Conservation (phyloP, 1,140 invertebrate species). For the Maniola jurtina region DNA sequence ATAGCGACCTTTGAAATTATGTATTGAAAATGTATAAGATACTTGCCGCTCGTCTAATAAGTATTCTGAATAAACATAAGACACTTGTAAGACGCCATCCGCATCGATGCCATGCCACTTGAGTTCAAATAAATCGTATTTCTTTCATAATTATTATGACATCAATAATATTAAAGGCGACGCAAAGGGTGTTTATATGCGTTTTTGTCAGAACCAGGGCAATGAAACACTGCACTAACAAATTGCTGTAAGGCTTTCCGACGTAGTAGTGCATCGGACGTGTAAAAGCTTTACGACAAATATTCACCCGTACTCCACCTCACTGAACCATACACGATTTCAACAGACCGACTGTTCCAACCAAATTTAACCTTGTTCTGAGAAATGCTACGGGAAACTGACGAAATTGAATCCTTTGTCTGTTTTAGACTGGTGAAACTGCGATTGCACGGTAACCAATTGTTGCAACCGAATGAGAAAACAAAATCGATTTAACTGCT, state of each 20-base stretch:
- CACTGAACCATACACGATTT: slow-evolving; percentile 10
- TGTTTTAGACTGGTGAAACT: slow-evolving; percentile 6
- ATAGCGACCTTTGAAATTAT: too few species aligned
- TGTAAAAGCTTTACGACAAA: slow-evolving; percentile 10
- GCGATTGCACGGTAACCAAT: slow-evolving; percentile 4
- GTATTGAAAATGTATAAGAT: too few species aligned
- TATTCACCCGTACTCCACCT: slow-evolving; percentile 3
- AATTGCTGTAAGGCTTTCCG: neutral
- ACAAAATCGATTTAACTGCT: neutral
- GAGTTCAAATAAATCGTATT: too few species aligned
- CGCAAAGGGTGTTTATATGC: too few species aligned
- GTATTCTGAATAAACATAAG: too few species aligned
- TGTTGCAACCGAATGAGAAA: slow-evolving; percentile 3
- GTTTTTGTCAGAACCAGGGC: neutral
- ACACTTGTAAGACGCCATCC: neutral
- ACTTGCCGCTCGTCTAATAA: too few species aligned
- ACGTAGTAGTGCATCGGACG: neutral
- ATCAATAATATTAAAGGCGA: neutral
- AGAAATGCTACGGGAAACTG: slow-evolving; percentile 11
- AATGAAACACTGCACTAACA: neutral
- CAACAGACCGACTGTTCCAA: slow-evolving; percentile 10
- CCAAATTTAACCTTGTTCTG: slow-evolving; percentile 13
- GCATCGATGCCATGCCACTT: too few species aligned
- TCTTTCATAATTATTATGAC: too few species aligned
- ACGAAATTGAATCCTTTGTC: slow-evolving; percentile 14